phyloP scores from a whole-genome alignment of 2,797 vertebrate genomes.

The Nothura maculosa region DNA sequence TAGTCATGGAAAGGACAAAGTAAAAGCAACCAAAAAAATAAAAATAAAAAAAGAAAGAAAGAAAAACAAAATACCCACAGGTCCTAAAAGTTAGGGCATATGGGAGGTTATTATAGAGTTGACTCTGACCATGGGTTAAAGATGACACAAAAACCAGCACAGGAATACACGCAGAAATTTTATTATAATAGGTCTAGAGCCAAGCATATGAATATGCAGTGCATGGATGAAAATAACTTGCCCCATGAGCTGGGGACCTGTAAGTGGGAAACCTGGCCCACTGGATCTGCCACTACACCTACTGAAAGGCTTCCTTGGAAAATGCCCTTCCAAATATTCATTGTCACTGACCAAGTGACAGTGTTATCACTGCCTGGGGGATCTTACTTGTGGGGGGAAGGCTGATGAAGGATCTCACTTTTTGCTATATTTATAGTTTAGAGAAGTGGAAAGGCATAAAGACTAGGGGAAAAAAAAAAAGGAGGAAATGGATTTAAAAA shows the following conservation, averaged over 20 bases:
- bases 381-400: background rate
- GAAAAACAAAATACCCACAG: background rate
- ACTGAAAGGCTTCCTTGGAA: background rate
- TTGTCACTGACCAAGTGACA: background rate
- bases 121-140: background rate
- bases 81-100: background rate
- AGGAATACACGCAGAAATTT: background rate
- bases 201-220: no score
- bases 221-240: no score
- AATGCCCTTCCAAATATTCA: background rate
- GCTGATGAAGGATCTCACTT: background rate
- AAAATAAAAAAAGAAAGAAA: no score
- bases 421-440: background rate
- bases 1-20: background rate
- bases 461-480: background rate
- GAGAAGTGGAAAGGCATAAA: background rate
- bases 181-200: background rate
- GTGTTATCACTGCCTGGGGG: background rate
- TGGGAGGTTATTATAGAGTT: background rate
- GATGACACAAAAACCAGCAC: background rate
- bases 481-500: background rate
- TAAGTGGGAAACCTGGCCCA: background rate
- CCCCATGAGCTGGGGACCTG: background rate
- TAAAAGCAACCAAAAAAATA: background rate
- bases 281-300: background rate